Conservation (phyloP, 2,888 invertebrate genomes). For the Drosophila stalkeri region DNA sequence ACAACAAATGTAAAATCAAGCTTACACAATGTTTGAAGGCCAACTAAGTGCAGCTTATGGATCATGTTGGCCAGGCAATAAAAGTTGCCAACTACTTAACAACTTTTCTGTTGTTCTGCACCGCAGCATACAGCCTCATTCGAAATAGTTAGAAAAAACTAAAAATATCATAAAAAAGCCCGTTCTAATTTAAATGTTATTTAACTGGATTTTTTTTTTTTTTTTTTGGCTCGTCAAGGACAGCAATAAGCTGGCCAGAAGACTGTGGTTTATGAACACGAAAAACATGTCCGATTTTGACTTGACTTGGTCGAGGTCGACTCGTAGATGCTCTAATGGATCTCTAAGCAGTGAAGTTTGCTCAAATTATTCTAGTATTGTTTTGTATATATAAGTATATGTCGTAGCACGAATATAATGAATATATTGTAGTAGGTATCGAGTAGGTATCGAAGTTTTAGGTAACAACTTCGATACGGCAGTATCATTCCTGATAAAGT, state of each 20-base stretch:
- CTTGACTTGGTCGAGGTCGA: neutral
- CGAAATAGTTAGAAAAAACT: neutral
- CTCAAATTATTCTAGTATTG: too few relatives aligned
- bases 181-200: slow-evolving; percentile 44
- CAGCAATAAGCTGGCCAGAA: slow-evolving; percentile 24
- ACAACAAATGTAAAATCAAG: neutral
- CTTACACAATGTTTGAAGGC: slow-evolving; percentile 49
- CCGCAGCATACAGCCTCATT: neutral
- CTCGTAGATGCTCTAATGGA: neutral
- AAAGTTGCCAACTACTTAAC: slow-evolving; percentile 65
- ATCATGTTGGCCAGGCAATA: slow-evolving; percentile 60
- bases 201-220: slow-evolving; percentile 32
- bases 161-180: slow-evolving; percentile 5
- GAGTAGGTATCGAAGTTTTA: too few relatives aligned
- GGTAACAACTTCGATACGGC: too few relatives aligned
- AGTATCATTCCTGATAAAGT: too few relatives aligned
- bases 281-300: neutral
- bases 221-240: slow-evolving; percentile 24
- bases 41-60: slow-evolving; percentile 42
- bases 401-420: too few relatives aligned
- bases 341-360: too few relatives aligned
- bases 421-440: too few relatives aligned
- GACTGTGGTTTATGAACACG: slow-evolving; percentile 2
- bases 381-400: too few relatives aligned
- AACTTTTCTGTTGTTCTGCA: slow-evolving; percentile 43